Evolutionary conservation across 37 sponge, comb jelly and placozoan genomes (phyloP).

Genomic region (Petrosia ficiformis): DNA sequence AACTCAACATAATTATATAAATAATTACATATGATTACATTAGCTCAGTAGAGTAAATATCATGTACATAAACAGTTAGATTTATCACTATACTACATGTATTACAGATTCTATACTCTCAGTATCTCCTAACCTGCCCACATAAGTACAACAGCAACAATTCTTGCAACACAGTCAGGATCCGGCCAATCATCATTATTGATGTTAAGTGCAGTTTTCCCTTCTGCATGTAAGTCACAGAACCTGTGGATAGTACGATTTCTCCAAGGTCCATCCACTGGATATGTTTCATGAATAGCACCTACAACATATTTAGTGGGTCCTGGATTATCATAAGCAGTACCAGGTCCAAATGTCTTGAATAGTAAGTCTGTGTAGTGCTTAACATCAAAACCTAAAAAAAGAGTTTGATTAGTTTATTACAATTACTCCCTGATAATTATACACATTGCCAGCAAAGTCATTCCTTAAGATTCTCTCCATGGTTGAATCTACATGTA

Average conservation of each 20-base stretch:
- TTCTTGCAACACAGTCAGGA: constrained; percentile 32
- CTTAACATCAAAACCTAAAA: constrained; percentile 42
- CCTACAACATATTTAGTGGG: constrained; percentile 3
- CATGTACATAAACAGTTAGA: background rate
- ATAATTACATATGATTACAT: too few relatives aligned
- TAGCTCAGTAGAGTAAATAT: background rate
- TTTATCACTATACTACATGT: background rate
- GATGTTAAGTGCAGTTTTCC: constrained; percentile 7
- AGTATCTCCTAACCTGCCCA: constrained; percentile 15
- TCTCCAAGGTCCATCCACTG: constrained; percentile 42
- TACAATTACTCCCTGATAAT: too few relatives aligned
- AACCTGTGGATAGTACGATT: constrained; percentile 26
- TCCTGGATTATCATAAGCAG: constrained; percentile 27
- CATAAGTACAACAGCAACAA: constrained; percentile 21
- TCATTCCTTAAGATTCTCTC: too few relatives aligned
- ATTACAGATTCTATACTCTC: background rate
- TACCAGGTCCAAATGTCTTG: constrained; percentile 38
- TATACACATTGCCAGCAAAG: too few relatives aligned
- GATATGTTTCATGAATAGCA: constrained; percentile 19
- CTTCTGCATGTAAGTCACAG: constrained; percentile 10
- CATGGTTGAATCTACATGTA: too few relatives aligned
- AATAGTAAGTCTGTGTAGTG: constrained; percentile 4
- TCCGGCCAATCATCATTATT: constrained; percentile 24
- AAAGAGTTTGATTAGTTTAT: too few relatives aligned
- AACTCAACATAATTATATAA: too few relatives aligned